Base-by-base conservation (phyloP, 2,888 invertebrate species). In the Lithophane leautieri region DNA sequence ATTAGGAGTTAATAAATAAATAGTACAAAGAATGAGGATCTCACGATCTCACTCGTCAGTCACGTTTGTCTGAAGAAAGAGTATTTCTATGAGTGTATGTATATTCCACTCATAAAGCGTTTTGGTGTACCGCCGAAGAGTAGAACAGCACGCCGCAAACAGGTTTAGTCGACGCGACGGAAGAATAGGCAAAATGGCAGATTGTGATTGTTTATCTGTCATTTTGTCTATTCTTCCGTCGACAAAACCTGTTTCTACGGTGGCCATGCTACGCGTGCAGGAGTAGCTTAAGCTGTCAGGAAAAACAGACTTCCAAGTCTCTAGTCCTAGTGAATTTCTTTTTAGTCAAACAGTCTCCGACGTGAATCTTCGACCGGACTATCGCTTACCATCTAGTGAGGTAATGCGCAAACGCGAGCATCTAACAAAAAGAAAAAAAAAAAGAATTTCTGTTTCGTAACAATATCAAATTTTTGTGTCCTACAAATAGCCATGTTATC, bases 1-100 rank as follows among this genome's bases (percentile, higher is more conserved):
- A 76, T 73, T 73, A 73, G 11, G 34, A 52, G n/a, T 22, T 14
- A 28, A 4, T 61, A 28, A 76, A n/a, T 73, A 60, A 61, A 76
- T 42, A 61, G 22, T 4, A 12, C 1, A 42, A 11, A 0, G 19
- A 76, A 76, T 76, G 42, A 52, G n/a, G 11, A 25, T 22, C 76
- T 61, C 76, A 74, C 73, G 76, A 71, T 71, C 50, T 22, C 9
- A 4, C 14, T 47, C 11, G 22, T 28, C 12, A 40, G 47, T 22
- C 40, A n/a, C 25, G 28, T 70, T 25, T 19, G 19, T 9, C 12
- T 34, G n/a, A 25, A 63, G n/a, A 63, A 63, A n/a, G 22, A 0
- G 9, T 63, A 1, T 40, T 19, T 58, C 28, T 28, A 28, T 58
- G 19, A 58, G 19, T 58, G 16, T 1, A 28, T 19, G 16, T 1